Conservation (phyloP, 2,888 invertebrate species). For the Polietes domitor region DNA sequence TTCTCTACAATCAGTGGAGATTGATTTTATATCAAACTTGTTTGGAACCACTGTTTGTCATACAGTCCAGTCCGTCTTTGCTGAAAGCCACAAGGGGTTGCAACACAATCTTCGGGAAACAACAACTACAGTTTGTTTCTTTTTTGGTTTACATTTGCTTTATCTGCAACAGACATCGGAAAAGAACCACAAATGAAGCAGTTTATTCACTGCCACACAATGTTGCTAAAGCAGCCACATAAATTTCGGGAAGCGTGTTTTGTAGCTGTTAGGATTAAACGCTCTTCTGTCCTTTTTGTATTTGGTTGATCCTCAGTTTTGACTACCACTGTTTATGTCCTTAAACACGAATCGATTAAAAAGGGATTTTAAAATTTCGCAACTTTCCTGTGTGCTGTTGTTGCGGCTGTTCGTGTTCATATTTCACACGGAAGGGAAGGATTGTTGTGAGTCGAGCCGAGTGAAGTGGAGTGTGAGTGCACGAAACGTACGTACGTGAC, state of each 20-base stretch:
- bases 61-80: no score
- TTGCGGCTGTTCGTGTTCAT: background rate
- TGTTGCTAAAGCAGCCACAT: background rate
- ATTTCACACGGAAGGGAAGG: background rate
- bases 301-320: background rate
- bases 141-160: background rate
- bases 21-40: no score
- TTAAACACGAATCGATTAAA: conserved; percentile 40
- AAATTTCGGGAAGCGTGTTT: conserved; percentile 22
- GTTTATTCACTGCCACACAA: background rate
- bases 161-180: conserved; percentile 24
- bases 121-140: background rate
- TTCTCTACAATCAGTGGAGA: no score
- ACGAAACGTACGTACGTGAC: conserved; percentile 38
- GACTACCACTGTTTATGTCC: conserved; percentile 2
- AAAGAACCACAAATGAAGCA: conserved; percentile 29
- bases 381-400: background rate
- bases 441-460: background rate
- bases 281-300: conserved; percentile 1
- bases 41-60: no score
- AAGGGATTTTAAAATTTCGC: conserved; percentile 22
- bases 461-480: background rate
- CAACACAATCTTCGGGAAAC: background rate
- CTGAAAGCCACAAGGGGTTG: background rate
- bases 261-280: conserved; percentile 39